Base-by-base conservation (phyloP, 2,797 vertebrate genomes). In the Cyclura pinguis region DNA sequence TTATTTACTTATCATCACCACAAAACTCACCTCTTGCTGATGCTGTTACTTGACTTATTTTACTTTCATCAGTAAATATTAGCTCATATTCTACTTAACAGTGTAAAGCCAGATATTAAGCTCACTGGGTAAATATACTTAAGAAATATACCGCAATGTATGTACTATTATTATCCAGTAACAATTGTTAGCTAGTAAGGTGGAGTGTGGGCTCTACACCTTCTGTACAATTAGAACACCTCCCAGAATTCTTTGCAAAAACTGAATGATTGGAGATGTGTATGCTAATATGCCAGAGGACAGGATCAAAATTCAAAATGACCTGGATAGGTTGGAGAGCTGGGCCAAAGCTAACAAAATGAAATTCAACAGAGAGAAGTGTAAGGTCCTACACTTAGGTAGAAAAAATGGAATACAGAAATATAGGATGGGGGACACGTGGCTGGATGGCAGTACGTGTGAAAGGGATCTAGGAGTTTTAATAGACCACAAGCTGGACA, bases 1-100 rank as follows among this genome's bases (percentile, higher is more conserved):
- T 92, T 90, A 92, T 94, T 93, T 90, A 91, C 92, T 94, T 85
- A 42, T 18, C 24, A n/a, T 89, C 55, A 76, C 29, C 6, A 57
- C 42, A 76, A 73, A 27, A n/a, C 72, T 89, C n/a, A n/a, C 72
- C 81, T 77, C 38, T 59, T 35, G 29, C 6, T 69, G 38, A 22
- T 29, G 27, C 29, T 29, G 72, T 35, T 89, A n/a, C 72, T 77
- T 84, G 81, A 74, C 32, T 72, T 84, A 76, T 35, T 76, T 78
- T 84, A 64, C 27, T 16, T 16, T 16, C 14, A 64, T 62, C 42
- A 50, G 57, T 89, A 84, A 77, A 84, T 42, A 77, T 89, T 50
- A 67, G 57, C 57, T 77, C 57, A 84, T 77, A 76, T 38, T 24
- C 81, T 89, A 47, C 42, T 77, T 84, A 64, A 77, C 57, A 38